phyloP scores from a whole-genome alignment of 2,113 vertebrate species.

The Cynocephalus volans region DNA sequence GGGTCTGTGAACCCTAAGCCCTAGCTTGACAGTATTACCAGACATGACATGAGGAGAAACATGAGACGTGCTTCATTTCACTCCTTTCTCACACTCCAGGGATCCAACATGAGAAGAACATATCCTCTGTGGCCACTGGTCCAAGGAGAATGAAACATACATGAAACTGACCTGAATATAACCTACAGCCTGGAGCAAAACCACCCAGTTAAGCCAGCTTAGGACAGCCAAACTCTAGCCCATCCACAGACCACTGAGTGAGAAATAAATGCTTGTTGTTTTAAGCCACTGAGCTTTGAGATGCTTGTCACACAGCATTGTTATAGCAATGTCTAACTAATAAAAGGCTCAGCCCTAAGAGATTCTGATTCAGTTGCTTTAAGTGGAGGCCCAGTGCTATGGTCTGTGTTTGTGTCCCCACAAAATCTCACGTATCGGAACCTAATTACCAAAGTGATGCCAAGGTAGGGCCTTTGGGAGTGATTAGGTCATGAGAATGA shows the following conservation, averaged over 20 bases:
- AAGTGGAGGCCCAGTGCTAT: not conserved
- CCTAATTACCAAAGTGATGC: not conserved
- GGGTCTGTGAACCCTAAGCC: no score
- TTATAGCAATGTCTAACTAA: not conserved
- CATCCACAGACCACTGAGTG: not conserved
- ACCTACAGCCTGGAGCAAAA: not conserved
- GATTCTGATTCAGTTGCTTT: not conserved
- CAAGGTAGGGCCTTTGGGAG: not conserved
- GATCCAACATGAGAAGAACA: not conserved
- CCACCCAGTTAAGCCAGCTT: not conserved
- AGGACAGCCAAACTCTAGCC: fast-evolving
- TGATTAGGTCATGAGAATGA: not conserved
- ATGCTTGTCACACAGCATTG: not conserved
- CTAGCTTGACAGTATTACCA: no score
- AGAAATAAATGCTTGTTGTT: not conserved
- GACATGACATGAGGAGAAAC: not conserved
- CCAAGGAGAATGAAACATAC: not conserved
- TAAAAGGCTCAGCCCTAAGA: not conserved
- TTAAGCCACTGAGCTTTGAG: not conserved
- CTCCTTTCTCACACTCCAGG: not conserved
- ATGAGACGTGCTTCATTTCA: not conserved
- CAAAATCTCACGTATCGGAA: no score
- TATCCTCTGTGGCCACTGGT: not conserved
- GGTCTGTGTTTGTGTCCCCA: not conserved
- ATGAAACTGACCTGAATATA: not conserved